Evolutionary conservation across 2,797 vertebrate genomes (phyloP).

Genomic region (Rhincodon typus): DNA sequence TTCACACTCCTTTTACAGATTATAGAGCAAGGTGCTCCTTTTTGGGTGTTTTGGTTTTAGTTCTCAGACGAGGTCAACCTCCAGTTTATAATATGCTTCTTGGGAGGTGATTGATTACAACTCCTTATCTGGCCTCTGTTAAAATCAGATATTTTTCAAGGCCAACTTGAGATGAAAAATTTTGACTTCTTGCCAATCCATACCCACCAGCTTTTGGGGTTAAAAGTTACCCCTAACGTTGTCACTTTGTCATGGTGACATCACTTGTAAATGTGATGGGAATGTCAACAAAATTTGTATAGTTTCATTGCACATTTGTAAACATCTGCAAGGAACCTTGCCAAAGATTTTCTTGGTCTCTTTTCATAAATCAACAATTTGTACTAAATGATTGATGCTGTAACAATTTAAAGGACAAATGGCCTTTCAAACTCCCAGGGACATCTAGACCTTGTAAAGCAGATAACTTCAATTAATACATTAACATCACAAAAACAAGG

Average conservation of each 20-base stretch:
- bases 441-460: conserved; percentile 9
- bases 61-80: too few relatives aligned
- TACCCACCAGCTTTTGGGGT: background rate
- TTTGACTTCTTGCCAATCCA: background rate
- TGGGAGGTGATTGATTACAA: background rate
- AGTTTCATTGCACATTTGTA: background rate
- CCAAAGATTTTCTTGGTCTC: background rate
- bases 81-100: background rate
- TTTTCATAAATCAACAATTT: background rate
- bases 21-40: too few relatives aligned
- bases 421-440: background rate
- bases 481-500: background rate
- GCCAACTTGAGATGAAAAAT: background rate
- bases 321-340: too few relatives aligned
- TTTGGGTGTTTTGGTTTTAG: too few relatives aligned
- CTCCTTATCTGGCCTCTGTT: background rate
- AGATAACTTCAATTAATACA: conserved; percentile 33
- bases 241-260: background rate
- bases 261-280: background rate
- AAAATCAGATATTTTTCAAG: background rate
- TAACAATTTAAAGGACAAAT: background rate
- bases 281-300: background rate
- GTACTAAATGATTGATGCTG: background rate
- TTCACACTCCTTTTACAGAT: too few relatives aligned
- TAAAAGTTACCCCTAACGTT: background rate